Evolutionary conservation across 2,113 vertebrate genomes (phyloP).

Genomic region (Choloepus hoffmanni): DNA sequence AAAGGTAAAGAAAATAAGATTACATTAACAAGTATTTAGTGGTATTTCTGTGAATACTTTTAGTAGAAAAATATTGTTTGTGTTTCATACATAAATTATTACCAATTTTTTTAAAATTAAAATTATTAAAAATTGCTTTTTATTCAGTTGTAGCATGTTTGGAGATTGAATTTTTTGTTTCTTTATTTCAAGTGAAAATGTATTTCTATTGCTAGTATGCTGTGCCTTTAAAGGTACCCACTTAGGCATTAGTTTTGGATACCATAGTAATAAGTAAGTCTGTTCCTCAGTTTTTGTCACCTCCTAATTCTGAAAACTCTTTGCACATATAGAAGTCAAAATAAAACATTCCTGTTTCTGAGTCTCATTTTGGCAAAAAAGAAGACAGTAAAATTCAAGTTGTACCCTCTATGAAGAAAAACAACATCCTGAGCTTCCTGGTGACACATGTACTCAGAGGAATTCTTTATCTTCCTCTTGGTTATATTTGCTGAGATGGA

Average conservation of each 20-base stretch:
- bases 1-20: background rate
- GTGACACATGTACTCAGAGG: background rate
- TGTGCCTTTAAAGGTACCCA: background rate
- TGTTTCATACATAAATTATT: constrained; percentile 19
- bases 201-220: background rate
- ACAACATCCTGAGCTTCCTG: background rate
- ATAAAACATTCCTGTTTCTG: background rate
- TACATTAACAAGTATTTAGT: background rate
- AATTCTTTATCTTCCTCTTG: background rate
- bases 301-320: constrained; percentile 52
- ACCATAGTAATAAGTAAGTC: background rate
- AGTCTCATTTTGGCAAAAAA: background rate
- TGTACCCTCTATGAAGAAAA: constrained; percentile 1
- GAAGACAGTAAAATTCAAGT: constrained; percentile 12
- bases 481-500: constrained; percentile 12
- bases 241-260: background rate
- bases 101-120: background rate
- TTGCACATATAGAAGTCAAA: constrained; percentile 20
- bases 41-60: background rate
- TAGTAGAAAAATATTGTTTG: background rate
- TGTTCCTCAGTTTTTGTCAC: constrained; percentile 30
- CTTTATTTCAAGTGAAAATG: background rate
- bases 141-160: background rate
- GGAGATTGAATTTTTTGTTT: constrained; percentile 1
- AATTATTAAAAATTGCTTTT: background rate